These are phyloP conservation scores for Phortica magna DNA, from an alignment of 2,888 invertebrate genomes.

Conservation along the genomic window DNA sequence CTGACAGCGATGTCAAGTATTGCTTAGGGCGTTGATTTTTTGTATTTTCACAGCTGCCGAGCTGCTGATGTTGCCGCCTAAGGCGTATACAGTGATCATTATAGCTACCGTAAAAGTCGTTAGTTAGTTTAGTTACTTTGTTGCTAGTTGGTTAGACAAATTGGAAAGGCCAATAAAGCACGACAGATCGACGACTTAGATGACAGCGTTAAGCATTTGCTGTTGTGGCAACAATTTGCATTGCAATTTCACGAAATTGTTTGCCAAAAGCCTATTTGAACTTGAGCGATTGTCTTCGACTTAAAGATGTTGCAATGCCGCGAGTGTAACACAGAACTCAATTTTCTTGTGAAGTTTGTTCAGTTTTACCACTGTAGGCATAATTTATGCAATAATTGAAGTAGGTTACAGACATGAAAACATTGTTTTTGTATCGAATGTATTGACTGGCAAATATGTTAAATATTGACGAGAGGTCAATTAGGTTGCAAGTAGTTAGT, in stretches of 20 bases:
- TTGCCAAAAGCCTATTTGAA: conserved; percentile 12
- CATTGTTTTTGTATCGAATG: background rate
- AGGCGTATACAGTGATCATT: conserved; percentile 10
- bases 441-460: background rate
- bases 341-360: background rate
- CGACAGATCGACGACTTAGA: background rate
- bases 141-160: conserved; percentile 14
- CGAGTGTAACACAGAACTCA: background rate
- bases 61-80: background rate
- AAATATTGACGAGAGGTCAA: conserved; percentile 13
- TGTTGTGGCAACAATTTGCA: background rate
- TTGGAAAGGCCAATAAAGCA: conserved; percentile 29
- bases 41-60: conserved; percentile 5
- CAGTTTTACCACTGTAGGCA: background rate
- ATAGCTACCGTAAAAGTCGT: conserved; percentile 18
- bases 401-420: conserved; percentile 27
- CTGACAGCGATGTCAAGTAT: conserved; percentile 5
- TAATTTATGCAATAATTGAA: conserved; percentile 35
- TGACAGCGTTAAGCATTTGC: conserved; percentile 17
- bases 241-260: conserved; percentile 15
- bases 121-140: background rate
- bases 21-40: conserved; percentile 18
- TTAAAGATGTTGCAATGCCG: background rate
- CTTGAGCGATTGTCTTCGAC: background rate
- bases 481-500: conserved; percentile 19